These are phyloP conservation scores for Eonycteris spelaea DNA, from an alignment of 2,113 vertebrate genomes.

Conservation along the genomic window DNA sequence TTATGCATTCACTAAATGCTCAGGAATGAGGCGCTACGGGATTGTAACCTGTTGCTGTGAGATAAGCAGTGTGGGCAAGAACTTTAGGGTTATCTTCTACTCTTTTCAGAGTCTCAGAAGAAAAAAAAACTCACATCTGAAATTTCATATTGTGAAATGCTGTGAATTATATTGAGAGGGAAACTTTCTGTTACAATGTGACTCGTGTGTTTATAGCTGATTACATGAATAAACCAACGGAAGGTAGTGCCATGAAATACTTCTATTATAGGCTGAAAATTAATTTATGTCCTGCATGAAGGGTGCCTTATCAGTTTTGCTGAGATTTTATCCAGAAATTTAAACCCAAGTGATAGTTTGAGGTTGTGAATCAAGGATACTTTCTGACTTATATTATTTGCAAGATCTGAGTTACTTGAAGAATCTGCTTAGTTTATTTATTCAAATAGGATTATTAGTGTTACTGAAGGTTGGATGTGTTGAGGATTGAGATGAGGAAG, in stretches of 20 bases:
- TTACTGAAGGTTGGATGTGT: background rate
- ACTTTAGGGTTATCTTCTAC: background rate
- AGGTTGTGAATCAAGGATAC: background rate
- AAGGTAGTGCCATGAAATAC: background rate
- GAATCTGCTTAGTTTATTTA: background rate
- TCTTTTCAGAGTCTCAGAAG: background rate
- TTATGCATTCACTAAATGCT: background rate
- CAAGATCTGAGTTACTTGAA: background rate
- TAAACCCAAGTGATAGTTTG: background rate
- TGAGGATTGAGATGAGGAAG: background rate
- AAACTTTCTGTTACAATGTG: background rate
- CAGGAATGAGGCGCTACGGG: background rate
- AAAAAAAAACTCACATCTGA: background rate
- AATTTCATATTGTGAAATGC: background rate
- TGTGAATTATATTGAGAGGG: slow-evolving; percentile 1
- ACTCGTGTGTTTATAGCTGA: background rate
- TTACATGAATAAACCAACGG: background rate
- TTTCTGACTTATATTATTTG: background rate
- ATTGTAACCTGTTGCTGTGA: background rate
- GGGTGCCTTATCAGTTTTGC: background rate
- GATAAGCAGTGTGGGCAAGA: background rate
- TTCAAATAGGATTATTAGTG: background rate
- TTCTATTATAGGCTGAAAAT: background rate
- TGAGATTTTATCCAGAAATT: background rate
- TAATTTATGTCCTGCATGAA: background rate